Evolutionary conservation across 92 coral and sea anemone genomes (phyloP).

Genomic region (Palythoa grandis): DNA sequence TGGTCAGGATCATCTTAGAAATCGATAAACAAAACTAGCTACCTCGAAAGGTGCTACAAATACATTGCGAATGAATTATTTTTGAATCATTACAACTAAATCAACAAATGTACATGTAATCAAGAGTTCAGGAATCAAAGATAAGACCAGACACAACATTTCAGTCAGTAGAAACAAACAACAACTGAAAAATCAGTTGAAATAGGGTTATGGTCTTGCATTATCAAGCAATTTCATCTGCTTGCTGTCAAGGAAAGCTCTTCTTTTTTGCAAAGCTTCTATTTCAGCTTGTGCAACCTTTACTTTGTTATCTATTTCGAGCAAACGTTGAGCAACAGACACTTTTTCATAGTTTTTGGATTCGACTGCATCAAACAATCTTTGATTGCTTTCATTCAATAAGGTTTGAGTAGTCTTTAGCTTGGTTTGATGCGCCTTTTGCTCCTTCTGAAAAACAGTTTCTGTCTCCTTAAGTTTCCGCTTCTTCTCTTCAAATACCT

Average conservation of each 20-base stretch:
- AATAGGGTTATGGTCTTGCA: slow-evolving; percentile 21
- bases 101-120: slow-evolving; percentile 19
- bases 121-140: slow-evolving; percentile 23
- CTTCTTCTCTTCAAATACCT: slow-evolving; percentile 44
- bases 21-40: slow-evolving; percentile 31
- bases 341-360: slow-evolving; percentile 46
- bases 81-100: too few relatives aligned
- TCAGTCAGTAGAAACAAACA: slow-evolving; percentile 33
- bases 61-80: background rate
- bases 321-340: slow-evolving; percentile 21
- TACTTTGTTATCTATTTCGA: slow-evolving; percentile 34
- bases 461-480: too few relatives aligned
- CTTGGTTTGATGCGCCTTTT: too few relatives aligned
- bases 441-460: too few relatives aligned
- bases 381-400: slow-evolving; percentile 42
- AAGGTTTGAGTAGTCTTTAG: slow-evolving; percentile 47
- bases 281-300: slow-evolving; percentile 46
- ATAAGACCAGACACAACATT: slow-evolving; percentile 3
- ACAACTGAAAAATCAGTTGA: too few relatives aligned
- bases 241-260: slow-evolving; percentile 49
- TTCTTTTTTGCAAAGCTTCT: slow-evolving; percentile 48
- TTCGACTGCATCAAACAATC: slow-evolving; percentile 53
- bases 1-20: too few relatives aligned
- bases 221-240: slow-evolving; percentile 46
- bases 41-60: slow-evolving; percentile 29